Conservation (phyloP, 2,888 invertebrate genomes). For the Parnassius orleans region DNA sequence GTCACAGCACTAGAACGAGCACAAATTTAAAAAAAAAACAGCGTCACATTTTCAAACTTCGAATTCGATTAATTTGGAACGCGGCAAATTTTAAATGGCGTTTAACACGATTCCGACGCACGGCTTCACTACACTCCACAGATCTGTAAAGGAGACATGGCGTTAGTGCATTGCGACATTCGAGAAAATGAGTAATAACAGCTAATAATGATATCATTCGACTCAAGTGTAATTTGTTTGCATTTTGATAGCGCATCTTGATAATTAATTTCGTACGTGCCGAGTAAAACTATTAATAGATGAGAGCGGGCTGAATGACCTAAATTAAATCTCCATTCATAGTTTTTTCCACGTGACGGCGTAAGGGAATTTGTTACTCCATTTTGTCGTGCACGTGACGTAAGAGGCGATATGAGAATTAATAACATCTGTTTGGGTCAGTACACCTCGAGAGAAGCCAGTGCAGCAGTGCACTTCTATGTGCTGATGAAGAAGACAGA, state of each 20-base stretch:
- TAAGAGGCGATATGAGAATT: too few species aligned
- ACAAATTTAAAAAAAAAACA: background rate
- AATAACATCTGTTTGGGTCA: too few species aligned
- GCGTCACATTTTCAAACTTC: background rate
- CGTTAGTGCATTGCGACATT: constrained; percentile 3
- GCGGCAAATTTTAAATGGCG: background rate
- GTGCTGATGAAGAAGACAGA: too few species aligned
- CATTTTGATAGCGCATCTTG: constrained; percentile 7
- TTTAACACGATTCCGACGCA: background rate
- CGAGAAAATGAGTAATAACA: constrained; percentile 15
- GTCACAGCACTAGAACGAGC: background rate
- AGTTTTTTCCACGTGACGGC: too few species aligned
- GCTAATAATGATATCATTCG: constrained; percentile 22
- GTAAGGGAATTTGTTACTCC: too few species aligned
- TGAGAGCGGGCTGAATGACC: background rate
- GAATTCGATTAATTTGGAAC: constrained; percentile 4
- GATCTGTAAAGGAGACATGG: constrained; percentile 14
- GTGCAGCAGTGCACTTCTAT: too few species aligned
- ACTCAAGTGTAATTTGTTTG: constrained; percentile 18
- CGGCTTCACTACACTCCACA: background rate
- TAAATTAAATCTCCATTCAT: too few species aligned
- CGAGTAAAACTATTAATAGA: background rate
- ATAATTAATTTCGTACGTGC: constrained; percentile 9
- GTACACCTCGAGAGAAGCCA: too few species aligned
- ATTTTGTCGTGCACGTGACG: too few species aligned